A percentile compares a stretch with the other conserved stretches of the same genome.
Evolutionary conservation across 2,113 vertebrate species (phyloP).

Genomic region (Acanthochromis polyacanthus): DNA sequence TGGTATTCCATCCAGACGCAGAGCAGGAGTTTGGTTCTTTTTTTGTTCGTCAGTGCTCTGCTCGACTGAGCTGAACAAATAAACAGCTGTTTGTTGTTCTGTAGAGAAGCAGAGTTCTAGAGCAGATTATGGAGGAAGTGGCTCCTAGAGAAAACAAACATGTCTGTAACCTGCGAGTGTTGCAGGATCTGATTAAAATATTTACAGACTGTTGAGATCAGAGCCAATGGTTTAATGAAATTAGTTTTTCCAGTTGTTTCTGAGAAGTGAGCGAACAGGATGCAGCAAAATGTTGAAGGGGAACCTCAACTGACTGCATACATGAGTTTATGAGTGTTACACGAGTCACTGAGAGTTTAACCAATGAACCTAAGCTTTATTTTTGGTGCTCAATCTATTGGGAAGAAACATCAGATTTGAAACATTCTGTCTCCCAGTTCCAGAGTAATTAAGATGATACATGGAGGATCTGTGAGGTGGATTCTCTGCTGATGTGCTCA

Average conservation of each 20-base stretch:
- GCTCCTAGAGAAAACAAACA: slow-evolving; percentile 55
- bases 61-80: slow-evolving; percentile 72
- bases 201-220: slow-evolving; percentile 24
- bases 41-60: slow-evolving; percentile 34
- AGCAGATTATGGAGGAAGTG: slow-evolving; percentile 61
- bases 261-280: neutral
- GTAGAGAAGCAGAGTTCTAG: slow-evolving; percentile 45
- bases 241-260: slow-evolving; percentile 10
- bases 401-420: neutral
- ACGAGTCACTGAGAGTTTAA: neutral
- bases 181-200: slow-evolving; percentile 8
- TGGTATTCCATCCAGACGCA: slow-evolving; percentile 63
- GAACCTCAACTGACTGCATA: neutral
- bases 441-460: no score
- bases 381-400: no score
- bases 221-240: slow-evolving; percentile 17
- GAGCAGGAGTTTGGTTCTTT: slow-evolving; percentile 46
- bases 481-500: no score
- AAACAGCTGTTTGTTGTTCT: slow-evolving; percentile 72
- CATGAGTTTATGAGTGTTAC: neutral
- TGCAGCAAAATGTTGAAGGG: neutral
- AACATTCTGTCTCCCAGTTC: no score
- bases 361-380: neutral
- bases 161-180: slow-evolving; percentile 23
- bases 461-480: no score